These are phyloP conservation scores for Nasonovia ribisnigri DNA, from an alignment of 2,888 invertebrate species.

Conservation along the genomic window DNA sequence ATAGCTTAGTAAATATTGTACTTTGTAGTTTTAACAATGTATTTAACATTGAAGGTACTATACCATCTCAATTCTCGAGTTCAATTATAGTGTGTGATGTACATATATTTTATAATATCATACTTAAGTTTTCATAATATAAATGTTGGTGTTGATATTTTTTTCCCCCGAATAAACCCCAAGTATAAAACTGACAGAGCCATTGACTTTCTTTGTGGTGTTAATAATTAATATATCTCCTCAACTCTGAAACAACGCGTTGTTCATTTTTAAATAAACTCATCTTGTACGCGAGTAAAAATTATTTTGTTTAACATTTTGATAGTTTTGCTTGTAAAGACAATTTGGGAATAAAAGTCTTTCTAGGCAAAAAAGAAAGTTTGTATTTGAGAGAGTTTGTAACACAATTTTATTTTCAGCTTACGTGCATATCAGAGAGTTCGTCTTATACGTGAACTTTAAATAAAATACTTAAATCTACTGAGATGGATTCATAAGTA, in stretches of 20 bases:
- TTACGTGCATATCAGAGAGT: background rate
- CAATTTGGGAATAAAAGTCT: background rate
- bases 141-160: background rate
- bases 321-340: background rate
- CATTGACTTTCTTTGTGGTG: background rate
- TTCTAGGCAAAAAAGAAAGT: background rate
- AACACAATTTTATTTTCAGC: slow-evolving; percentile 1
- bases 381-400: background rate
- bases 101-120: background rate
- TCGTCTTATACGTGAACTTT: background rate
- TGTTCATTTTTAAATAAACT: background rate
- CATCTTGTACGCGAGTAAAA: background rate
- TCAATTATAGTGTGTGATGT: background rate
- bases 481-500: background rate
- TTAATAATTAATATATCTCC: background rate
- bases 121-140: background rate
- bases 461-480: slow-evolving; percentile 8
- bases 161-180: background rate
- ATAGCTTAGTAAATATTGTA: background rate
- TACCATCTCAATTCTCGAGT: background rate
- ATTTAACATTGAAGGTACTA: too few species aligned
- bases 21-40: background rate
- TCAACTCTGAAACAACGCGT: background rate
- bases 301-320: background rate
- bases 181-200: background rate